Conservation (phyloP, 2,888 invertebrate genomes). For the Patella pellucida region DNA sequence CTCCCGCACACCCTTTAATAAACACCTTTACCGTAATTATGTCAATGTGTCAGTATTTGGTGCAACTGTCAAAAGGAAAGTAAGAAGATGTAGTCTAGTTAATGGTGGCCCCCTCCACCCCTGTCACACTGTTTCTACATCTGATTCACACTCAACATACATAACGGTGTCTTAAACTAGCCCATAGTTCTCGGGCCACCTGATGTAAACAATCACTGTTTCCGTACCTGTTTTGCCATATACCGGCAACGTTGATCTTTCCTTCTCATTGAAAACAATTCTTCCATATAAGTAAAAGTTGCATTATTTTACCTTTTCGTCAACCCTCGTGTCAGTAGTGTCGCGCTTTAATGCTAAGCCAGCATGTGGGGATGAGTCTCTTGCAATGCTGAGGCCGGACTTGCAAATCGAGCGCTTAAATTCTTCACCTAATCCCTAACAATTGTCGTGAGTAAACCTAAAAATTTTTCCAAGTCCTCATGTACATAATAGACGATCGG, state of each 20-base stretch:
- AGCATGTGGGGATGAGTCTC: slow-evolving; percentile 19
- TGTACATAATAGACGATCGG: slow-evolving; percentile 25
- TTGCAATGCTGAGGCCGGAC: slow-evolving; percentile 22
- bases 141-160: slow-evolving; percentile 2
- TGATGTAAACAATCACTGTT: slow-evolving; percentile 5
- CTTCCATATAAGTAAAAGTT: slow-evolving; percentile 23
- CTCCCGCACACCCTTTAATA: too few species aligned
- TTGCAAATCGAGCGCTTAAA: slow-evolving; percentile 22
- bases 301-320: slow-evolving; percentile 18
- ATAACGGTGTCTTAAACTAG: slow-evolving; percentile 4
- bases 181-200: slow-evolving; percentile 1
- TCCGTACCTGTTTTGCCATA: slow-evolving; percentile 5
- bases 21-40: background rate
- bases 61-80: slow-evolving; percentile 8
- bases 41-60: slow-evolving; percentile 5
- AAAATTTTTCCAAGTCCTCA: slow-evolving; percentile 30
- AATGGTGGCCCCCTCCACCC: slow-evolving; percentile 2
- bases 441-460: slow-evolving; percentile 34
- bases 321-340: slow-evolving; percentile 12
- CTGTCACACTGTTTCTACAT: slow-evolving; percentile 7
- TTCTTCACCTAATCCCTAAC: slow-evolving; percentile 28
- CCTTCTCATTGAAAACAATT: slow-evolving; percentile 9
- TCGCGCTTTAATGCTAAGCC: slow-evolving; percentile 16
- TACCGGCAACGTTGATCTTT: slow-evolving; percentile 10
- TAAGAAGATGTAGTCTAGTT: slow-evolving; percentile 2